Evolutionary conservation across 37 sponge, comb jelly and placozoan species (phyloP), one percentile per base, ranked within the genome.

Genomic region (Geodia barretti): DNA sequence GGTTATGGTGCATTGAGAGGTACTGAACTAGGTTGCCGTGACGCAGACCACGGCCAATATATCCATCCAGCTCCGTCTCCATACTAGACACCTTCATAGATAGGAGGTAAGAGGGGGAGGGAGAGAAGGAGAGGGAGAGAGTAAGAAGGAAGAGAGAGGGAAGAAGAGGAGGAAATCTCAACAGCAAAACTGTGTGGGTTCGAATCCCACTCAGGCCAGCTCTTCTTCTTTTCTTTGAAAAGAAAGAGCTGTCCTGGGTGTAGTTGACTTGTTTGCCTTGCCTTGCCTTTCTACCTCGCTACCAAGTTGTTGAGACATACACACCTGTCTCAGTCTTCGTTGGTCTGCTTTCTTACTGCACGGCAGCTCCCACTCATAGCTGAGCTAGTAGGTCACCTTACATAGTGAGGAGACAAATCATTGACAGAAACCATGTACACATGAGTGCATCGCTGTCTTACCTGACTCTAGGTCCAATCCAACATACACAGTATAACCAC

Each of bases 291-390:
- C 23, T 8, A 70, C 72, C 30, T 8, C 23, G 38, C 30, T 8
- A 70, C 72, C 31, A 14, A 70, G 35, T 33, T 4, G 4, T 8
- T 2, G 4, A 70, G 5, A 34, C 72, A 30, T 0, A 41, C 61
- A 21, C 14, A 86, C 87, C 82, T 87, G 88, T 61, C 58, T 81
- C 7, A 60, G 43, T 73, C 84, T 78, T 61, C 85, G 54, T 54
- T 59, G 58, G 40, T 37, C 73, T 36, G 61, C 39, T 54, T 62
- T 90, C 73, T 70, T 80, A 9, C 69, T 42, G 34, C 85, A 90
- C 60, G 79, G 88, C 38, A 92, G 65, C 19, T 39, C 38, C 92
- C 92, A 92, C 71, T 92, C 85, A 34, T 92, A 88, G 19, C 87
- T 35, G 38, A n/a, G 82, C 85, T 54, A 92, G 73, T 40, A 92